phyloP scores from a whole-genome alignment of 2,797 vertebrate species.

The Furcifer pardalis region DNA sequence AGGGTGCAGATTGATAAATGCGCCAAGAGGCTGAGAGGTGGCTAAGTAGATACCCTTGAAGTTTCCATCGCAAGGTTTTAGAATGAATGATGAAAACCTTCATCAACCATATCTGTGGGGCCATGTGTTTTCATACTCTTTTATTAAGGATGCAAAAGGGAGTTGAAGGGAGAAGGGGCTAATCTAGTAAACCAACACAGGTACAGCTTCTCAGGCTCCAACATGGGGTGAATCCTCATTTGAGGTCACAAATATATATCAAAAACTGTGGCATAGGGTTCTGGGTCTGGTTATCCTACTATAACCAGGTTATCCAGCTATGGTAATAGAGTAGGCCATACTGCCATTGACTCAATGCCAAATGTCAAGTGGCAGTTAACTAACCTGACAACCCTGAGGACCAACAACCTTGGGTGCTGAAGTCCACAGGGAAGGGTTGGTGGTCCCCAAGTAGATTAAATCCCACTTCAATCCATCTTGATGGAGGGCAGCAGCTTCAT shows the following conservation, averaged over 20 bases:
- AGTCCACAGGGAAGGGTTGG: too few species aligned
- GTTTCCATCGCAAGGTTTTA: neutral
- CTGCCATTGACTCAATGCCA: too few species aligned
- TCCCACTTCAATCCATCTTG: too few species aligned
- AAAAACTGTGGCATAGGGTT: too few species aligned
- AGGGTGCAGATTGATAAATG: neutral
- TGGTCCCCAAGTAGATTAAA: too few species aligned
- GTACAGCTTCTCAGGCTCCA: neutral
- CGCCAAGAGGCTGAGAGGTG: neutral
- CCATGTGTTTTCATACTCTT: neutral
- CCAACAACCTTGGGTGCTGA: too few species aligned
- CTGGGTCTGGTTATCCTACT: neutral
- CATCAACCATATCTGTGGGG: neutral
- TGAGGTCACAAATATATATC: too few species aligned
- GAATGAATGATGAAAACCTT: neutral
- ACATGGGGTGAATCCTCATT: neutral
- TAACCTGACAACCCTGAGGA: too few species aligned
- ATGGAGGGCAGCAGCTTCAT: too few species aligned
- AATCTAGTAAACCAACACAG: neutral
- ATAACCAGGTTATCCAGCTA: too few species aligned
- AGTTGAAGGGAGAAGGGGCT: neutral
- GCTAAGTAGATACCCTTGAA: neutral
- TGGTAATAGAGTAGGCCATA: too few species aligned
- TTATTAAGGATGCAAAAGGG: neutral
- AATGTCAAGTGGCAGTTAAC: too few species aligned